Conservation (phyloP, 2,113 vertebrate genomes). For the Parotia lawesii region DNA sequence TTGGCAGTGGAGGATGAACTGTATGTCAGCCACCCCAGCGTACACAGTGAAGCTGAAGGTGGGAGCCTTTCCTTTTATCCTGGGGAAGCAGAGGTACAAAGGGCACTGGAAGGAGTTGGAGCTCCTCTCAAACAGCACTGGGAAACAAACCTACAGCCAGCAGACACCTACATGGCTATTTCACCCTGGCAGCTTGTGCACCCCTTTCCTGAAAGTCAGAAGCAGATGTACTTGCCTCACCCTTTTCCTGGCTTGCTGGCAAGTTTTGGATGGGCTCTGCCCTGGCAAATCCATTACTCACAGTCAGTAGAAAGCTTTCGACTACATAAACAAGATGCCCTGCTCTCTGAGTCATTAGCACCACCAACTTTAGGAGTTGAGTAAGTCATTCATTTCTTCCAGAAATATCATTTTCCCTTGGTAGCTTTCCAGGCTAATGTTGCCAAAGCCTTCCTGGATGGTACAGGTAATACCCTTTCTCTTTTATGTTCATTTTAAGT, state of each 20-base stretch:
- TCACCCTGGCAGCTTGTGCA: not conserved
- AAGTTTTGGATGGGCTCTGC: not conserved
- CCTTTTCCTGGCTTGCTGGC: not conserved
- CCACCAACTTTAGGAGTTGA: not conserved
- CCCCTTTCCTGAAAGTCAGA: not conserved
- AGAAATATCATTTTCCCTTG: conserved; percentile 17
- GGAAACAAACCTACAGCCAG: not conserved
- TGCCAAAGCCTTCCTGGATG: conserved; percentile 3
- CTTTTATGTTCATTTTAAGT: conserved; percentile 22
- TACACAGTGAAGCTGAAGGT: not conserved
- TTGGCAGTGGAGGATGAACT: not conserved
- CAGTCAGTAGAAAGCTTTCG: not conserved
- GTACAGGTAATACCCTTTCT: conserved; percentile 27
- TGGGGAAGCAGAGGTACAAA: not conserved
- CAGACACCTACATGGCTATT: not conserved
- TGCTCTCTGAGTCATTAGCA: not conserved
- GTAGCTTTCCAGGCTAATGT: not conserved
- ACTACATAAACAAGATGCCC: not conserved
- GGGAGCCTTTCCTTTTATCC: not conserved
- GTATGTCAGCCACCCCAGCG: not conserved
- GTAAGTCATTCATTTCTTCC: not conserved
- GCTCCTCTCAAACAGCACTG: not conserved
- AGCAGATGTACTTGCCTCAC: not conserved
- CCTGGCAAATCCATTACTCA: not conserved
- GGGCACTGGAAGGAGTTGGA: not conserved